A percentile compares a stretch with the other conserved stretches of the same genome.
phyloP scores from a whole-genome alignment of 2,888 invertebrate species.

The Eledona agricola region DNA sequence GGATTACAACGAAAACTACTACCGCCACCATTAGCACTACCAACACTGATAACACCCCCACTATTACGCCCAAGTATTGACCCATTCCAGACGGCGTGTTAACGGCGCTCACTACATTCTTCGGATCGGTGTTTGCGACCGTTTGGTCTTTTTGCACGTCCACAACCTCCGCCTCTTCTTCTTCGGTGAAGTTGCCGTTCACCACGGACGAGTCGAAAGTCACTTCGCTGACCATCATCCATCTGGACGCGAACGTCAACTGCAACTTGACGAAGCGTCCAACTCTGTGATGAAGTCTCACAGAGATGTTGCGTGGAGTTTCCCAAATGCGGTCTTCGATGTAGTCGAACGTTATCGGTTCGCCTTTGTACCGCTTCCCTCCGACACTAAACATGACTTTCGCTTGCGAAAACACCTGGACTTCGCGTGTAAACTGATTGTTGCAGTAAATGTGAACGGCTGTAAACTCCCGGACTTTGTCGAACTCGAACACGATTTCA shows the following conservation, averaged over 20 bases:
- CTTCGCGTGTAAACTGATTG: conserved; percentile 86
- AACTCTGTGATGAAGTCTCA: conserved; percentile 82
- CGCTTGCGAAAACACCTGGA: conserved; percentile 85
- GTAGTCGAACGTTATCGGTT: conserved; percentile 77
- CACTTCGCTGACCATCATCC: conserved; percentile 92
- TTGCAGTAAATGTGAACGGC: conserved; percentile 83
- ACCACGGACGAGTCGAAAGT: conserved; percentile 76
- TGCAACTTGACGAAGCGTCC: conserved; percentile 83
- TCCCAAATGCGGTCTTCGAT: conserved; percentile 83
- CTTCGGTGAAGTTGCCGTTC: conserved; percentile 58
- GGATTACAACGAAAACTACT: conserved; percentile 57
- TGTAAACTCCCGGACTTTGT: conserved; percentile 85
- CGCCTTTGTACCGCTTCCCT: conserved; percentile 79
- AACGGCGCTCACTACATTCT: conserved; percentile 58
- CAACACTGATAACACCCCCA: conserved; percentile 57
- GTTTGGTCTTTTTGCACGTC: conserved; percentile 52
- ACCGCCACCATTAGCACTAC: conserved; percentile 58
- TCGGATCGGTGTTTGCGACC: conserved; percentile 46
- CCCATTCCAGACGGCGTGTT: conserved; percentile 56
- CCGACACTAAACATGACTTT: conserved; percentile 83
- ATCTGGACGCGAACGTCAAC: conserved; percentile 80
- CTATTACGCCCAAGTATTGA: conserved; percentile 60
- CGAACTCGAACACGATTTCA: conserved; percentile 83
- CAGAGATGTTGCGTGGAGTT: conserved; percentile 80
- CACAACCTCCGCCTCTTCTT: conserved; percentile 37